Base-by-base conservation (phyloP, 2,888 invertebrate species). In the Sicus ferrugineus region DNA sequence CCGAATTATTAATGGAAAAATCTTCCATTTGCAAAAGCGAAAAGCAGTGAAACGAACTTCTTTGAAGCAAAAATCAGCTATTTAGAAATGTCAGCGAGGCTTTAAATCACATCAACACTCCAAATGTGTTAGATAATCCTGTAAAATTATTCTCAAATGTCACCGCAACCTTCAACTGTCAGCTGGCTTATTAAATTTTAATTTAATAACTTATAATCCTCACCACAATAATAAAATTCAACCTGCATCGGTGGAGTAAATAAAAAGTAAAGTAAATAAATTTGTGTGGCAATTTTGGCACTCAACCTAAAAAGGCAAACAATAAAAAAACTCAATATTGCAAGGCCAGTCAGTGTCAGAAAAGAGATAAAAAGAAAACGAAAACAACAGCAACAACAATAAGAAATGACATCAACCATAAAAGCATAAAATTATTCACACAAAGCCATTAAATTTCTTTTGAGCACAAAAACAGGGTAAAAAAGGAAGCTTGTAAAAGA, bases 381-480 rank as follows among this genome's bases (percentile, higher is more conserved):
- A 4, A 9, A 46, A 46, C 3, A 16, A 46, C 46, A 5, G 3
- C 3, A 46, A 46, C n/a, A n/a, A n/a, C n/a, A n/a, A n/a, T n/a
- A n/a, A n/a, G n/a, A n/a, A 5, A n/a, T 46, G 3, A n/a, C 19
- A 5, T 3, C 46, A 46, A 14, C 14, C 38, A 38, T 9, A 46
- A 46, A 46, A 19, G 9, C 14, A 46, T n/a, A 46, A 9, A n/a
- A 5, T 46, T n/a, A 46, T 46, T n/a, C 14, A 46, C 14, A 46
- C 6, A 19, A 46, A 46, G 46, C 19, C 3, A 46, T 3, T 9
- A 46, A 46, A 46, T 5, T n/a, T n/a, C n/a, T n/a, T n/a, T n/a
- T n/a, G n/a, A n/a, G n/a, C n/a, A n/a, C 48, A 14, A 46, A 56
- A 61, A 30, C 52, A 48, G 61, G 11, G 58, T 70, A 70, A 61